Evolutionary conservation across 2,113 vertebrate genomes (phyloP).

Genomic region (Clarias gariepinus): DNA sequence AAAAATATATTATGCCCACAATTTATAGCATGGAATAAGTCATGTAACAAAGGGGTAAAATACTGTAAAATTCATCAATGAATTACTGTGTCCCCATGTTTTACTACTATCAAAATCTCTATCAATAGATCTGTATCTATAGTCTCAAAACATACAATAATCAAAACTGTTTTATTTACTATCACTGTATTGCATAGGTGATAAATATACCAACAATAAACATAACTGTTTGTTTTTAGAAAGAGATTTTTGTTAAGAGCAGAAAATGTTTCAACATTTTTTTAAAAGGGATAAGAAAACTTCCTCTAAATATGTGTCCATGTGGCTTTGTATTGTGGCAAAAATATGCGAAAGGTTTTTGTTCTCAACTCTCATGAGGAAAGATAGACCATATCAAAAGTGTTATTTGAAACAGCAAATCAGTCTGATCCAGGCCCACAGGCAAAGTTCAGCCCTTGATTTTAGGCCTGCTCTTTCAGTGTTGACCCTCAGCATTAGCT

Average conservation of each 20-base stretch:
- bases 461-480: slow-evolving; percentile 7
- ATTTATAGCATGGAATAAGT: no score
- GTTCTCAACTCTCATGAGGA: not conserved
- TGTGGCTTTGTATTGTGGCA: not conserved
- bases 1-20: no score
- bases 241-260: not conserved
- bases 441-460: slow-evolving; percentile 11
- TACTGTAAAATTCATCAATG: not conserved
- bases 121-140: not conserved
- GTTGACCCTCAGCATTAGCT: slow-evolving; percentile 7
- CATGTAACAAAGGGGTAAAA: no score
- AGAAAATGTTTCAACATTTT: not conserved
- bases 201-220: no score
- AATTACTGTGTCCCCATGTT: not conserved
- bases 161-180: not conserved
- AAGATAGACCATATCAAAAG: not conserved
- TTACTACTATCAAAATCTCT: not conserved
- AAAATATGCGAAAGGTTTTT: not conserved
- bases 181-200: not conserved
- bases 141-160: not conserved
- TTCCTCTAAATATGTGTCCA: not conserved
- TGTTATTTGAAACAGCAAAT: not conserved
- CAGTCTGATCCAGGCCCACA: not conserved
- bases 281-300: not conserved
- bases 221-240: not conserved